Conservation (phyloP, 2,797 vertebrate genomes). For the Microctenopoma lineatum region DNA sequence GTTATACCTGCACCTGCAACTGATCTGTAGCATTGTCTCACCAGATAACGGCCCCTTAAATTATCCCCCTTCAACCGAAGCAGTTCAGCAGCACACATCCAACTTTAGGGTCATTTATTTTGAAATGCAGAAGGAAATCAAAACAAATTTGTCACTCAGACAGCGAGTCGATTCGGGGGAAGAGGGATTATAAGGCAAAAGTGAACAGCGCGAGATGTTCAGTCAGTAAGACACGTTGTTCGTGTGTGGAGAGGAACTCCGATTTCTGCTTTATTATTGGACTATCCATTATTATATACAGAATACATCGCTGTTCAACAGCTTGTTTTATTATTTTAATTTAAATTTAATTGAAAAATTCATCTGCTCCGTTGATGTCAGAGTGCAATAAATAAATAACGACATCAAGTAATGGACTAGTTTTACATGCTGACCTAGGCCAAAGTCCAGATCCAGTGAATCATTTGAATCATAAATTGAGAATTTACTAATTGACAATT, state of each 20-base stretch:
- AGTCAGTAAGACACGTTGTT: slow-evolving; percentile 14
- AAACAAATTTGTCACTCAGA: slow-evolving; percentile 60
- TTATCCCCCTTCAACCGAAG: not conserved
- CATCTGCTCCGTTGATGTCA: too few relatives aligned
- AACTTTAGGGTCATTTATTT: slow-evolving; percentile 26
- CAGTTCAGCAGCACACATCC: not conserved
- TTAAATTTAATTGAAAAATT: too few relatives aligned
- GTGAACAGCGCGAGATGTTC: slow-evolving; percentile 53
- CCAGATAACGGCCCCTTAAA: slow-evolving; percentile 9
- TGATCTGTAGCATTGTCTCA: slow-evolving; percentile 37
- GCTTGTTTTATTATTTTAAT: not conserved
- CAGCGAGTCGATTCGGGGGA: slow-evolving; percentile 47
- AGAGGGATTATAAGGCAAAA: slow-evolving; percentile 27
- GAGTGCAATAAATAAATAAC: too few relatives aligned
- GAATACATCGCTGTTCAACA: too few relatives aligned
- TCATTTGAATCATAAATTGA: too few relatives aligned
- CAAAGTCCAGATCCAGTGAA: too few relatives aligned
- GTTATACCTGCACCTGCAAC: not conserved
- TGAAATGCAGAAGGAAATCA: slow-evolving; percentile 54
- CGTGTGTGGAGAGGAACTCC: not conserved
- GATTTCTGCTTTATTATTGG: not conserved
- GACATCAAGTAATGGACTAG: too few relatives aligned
- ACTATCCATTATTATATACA: not conserved
- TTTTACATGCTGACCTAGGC: too few relatives aligned
- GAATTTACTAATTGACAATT: too few relatives aligned